Percentiles rank a stretch among this genome's conserved stretches.
Conservation (phyloP, 2,113 vertebrate species). For the Mohoua ochrocephala region DNA sequence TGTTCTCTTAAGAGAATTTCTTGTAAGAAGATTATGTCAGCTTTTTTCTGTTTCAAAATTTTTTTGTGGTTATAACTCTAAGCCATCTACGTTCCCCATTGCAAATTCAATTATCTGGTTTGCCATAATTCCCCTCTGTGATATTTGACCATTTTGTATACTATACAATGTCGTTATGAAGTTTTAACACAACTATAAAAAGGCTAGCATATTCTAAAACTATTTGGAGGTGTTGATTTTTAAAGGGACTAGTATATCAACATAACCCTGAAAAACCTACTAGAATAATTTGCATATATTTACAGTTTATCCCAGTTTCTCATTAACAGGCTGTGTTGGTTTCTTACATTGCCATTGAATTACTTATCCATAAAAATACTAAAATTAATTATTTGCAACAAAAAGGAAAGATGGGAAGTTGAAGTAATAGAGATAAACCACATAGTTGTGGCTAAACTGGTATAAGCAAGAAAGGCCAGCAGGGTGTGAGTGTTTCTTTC, state of each 20-base stretch:
- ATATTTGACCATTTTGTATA: not conserved
- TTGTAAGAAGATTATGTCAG: constrained; percentile 26
- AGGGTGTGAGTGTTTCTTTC: not conserved
- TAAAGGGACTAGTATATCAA: not conserved
- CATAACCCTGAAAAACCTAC: not conserved
- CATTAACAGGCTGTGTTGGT: not conserved
- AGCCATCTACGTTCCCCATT: constrained; percentile 16
- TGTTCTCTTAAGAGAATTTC: constrained; percentile 43
- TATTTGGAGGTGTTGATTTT: not conserved
- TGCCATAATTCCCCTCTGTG: constrained; percentile 7
- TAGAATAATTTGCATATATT: not conserved
- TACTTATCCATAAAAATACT: not conserved
- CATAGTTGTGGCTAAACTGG: not conserved
- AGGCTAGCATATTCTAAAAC: not conserved
- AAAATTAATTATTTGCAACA: not conserved
- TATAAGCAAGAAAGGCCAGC: not conserved
- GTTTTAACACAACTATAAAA: not conserved
- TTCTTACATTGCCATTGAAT: not conserved
- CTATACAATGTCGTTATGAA: not conserved
- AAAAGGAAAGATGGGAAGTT: not conserved
- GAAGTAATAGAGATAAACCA: not conserved
- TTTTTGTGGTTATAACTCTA: constrained; percentile 28
- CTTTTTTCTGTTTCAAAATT: constrained; percentile 22
- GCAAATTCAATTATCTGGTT: constrained; percentile 49
- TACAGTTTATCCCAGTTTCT: not conserved